Evolutionary conservation across 1,140 invertebrate genomes (phyloP), one percentile per base, ranked within the genome.

Genomic region (Antheraea pernyi): DNA sequence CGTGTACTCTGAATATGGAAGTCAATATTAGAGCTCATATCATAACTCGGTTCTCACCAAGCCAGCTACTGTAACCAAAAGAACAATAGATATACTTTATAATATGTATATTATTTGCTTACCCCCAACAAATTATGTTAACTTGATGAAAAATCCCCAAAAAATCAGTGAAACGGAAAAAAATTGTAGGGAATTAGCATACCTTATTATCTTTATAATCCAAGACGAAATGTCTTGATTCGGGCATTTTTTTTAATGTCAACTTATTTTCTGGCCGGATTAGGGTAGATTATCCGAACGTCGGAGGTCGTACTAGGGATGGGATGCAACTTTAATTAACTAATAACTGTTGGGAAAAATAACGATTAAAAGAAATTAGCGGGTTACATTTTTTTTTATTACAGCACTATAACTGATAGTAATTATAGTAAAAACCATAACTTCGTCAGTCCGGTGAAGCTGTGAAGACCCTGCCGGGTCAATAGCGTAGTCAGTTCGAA

Each of bases 191-290:
- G 16, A 53, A 53, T 53, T 53, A 53, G 13, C 46, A 53, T 53
- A 53, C 46, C 46, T 53, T 53, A 53, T 53, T 53, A 53, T 53
- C 13, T 53, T 53, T 53, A 53, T 53, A 53, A 53, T 53, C 46
- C 46, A 53, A 53, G 46, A 53, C 46, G 46, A 53, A 53, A 53
- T 53, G 46, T 53, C 46, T 53, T 53, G 46, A 53, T 53, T 53
- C 46, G 46, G 46, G 13, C 46, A 53, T 53, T 53, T 53, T 53
- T 53, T 53, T 53, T 53, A 53, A 53, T 53, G 46, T 53, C 46
- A 13, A 53, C 46, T 53, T 53, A 53, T 53, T 53, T 53, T 53
- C 46, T 13, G 46, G 46, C 46, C 13, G 46, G 46, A 53, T 53
- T 53, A 53, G 46, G 46, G 46, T 53, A n/a, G 46, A 53, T 53